phyloP scores from a whole-genome alignment of 92 coral and sea anemone genomes.

The Palythoa grandiflora region DNA sequence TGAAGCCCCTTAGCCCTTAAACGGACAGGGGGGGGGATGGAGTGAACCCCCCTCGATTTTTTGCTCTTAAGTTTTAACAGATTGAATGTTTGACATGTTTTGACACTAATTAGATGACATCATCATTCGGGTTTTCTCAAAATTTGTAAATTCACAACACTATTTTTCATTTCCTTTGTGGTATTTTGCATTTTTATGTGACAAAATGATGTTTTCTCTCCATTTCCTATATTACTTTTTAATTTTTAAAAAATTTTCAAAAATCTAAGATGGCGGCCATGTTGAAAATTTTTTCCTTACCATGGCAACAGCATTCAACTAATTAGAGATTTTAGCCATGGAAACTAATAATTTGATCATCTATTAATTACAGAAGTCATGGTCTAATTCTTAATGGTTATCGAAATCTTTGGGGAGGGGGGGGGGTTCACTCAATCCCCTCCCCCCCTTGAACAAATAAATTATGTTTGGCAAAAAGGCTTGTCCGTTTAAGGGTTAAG shows the following conservation, averaged over 20 bases:
- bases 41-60: slow-evolving; percentile 11
- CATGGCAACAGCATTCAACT: slow-evolving; percentile 31
- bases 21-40: slow-evolving; percentile 16
- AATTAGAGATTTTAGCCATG: slow-evolving; percentile 13
- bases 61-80: background rate
- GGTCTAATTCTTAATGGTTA: slow-evolving; percentile 24
- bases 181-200: too few relatives aligned
- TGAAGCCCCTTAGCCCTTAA: slow-evolving; percentile 10
- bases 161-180: background rate
- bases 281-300: slow-evolving; percentile 8
- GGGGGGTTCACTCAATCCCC: slow-evolving; percentile 2
- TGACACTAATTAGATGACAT: slow-evolving; percentile 10
- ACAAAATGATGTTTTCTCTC: too few relatives aligned
- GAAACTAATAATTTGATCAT: slow-evolving; percentile 13
- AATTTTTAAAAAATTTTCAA: too few relatives aligned
- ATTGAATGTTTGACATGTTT: background rate
- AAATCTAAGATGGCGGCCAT: background rate
- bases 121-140: slow-evolving; percentile 15
- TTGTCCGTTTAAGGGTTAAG: background rate
- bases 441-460: background rate
- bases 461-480: background rate
- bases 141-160: slow-evolving; percentile 7
- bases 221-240: too few relatives aligned
- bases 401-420: slow-evolving; percentile 5
- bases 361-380: slow-evolving; percentile 23